A percentile compares a stretch with the other conserved stretches of the same genome.
Conservation (phyloP, 2,888 invertebrate genomes). For the Polymixis flavicincta region DNA sequence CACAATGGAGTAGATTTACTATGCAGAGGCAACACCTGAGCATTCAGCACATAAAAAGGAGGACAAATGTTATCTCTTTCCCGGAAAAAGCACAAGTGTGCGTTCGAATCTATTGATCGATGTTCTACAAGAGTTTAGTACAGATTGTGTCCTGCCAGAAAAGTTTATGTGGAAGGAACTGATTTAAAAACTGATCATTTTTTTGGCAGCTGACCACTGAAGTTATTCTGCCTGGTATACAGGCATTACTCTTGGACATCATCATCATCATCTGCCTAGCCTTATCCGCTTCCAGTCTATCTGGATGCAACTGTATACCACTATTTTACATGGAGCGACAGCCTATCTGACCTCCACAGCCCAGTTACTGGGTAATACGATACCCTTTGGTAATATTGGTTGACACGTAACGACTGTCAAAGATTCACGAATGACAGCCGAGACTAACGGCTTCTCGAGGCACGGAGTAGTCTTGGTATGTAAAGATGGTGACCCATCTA, state of each 20-base stretch:
- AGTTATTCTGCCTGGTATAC: neutral
- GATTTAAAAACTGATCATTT: neutral
- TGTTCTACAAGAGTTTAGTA: conserved; percentile 44
- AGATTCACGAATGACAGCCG: no score
- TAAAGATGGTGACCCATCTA: no score
- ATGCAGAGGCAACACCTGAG: conserved; percentile 34
- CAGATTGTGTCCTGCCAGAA: conserved; percentile 43
- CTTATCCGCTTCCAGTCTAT: no score
- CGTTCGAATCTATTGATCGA: conserved; percentile 57
- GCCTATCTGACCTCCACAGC: no score
- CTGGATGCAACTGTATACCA: no score
- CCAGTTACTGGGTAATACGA: no score
- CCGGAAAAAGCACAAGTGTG: conserved; percentile 46
- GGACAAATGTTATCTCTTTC: conserved; percentile 42
- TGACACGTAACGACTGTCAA: no score
- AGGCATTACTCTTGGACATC: neutral
- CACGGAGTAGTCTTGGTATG: no score
- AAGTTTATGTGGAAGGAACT: conserved; percentile 41
- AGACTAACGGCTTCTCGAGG: no score
- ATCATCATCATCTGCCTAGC: no score
- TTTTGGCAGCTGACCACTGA: neutral
- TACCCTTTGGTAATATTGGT: no score
- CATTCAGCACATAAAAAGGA: conserved; percentile 47
- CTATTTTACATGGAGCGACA: no score
- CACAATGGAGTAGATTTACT: conserved; percentile 45